Conservation (phyloP, 2,888 invertebrate species). For the Sesia bembeciformis region DNA sequence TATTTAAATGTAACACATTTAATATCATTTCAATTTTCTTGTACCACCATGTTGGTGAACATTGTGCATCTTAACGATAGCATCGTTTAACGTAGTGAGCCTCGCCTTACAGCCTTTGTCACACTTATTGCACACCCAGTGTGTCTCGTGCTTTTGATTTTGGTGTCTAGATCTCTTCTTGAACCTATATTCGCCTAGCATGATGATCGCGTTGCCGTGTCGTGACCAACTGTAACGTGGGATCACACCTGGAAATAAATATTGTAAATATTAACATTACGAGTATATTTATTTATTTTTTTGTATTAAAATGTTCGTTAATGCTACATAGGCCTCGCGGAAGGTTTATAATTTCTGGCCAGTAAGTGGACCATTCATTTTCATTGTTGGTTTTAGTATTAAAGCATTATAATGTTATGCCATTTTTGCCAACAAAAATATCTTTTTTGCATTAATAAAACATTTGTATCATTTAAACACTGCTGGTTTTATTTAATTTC, state of each 20-base stretch:
- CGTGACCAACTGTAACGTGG: slow-evolving; percentile 62
- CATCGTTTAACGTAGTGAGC: slow-evolving; percentile 53
- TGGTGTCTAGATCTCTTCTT: slow-evolving; percentile 53
- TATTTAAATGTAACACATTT: too few relatives aligned
- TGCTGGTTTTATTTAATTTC: too few relatives aligned
- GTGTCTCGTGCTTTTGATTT: slow-evolving; percentile 51
- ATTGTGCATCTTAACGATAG: slow-evolving; percentile 51
- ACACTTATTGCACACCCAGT: slow-evolving; percentile 63
- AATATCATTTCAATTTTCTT: slow-evolving; percentile 15
- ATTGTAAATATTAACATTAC: background rate
- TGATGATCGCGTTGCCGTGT: slow-evolving; percentile 58
- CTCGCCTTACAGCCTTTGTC: slow-evolving; percentile 63
- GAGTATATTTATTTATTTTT: background rate
- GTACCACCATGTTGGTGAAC: slow-evolving; percentile 45
- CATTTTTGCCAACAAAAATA: too few relatives aligned
- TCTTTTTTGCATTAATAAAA: too few relatives aligned
- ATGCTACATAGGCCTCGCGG: too few relatives aligned
- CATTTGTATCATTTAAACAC: too few relatives aligned
- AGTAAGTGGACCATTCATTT: too few relatives aligned
- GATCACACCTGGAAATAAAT: slow-evolving; percentile 21
- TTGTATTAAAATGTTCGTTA: too few relatives aligned
- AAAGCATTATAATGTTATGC: too few relatives aligned
- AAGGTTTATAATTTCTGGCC: too few relatives aligned
- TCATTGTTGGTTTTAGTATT: too few relatives aligned
- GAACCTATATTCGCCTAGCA: slow-evolving; percentile 57